Base-by-base conservation (phyloP, 2,113 vertebrate species). In the Proterorhinus semilunaris region DNA sequence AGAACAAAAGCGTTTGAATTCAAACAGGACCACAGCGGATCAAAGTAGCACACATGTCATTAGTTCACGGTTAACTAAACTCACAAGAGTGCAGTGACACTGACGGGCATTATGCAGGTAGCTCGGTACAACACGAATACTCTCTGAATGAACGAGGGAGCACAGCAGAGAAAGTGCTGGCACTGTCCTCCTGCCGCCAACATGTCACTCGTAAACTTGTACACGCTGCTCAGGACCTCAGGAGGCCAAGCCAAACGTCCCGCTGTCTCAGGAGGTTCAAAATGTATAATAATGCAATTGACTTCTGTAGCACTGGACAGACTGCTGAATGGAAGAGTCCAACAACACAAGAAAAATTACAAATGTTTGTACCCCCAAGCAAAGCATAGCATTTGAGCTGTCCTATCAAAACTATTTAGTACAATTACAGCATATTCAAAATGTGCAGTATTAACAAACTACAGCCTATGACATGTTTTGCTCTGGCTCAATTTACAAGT, bases 151-250 rank as follows among this genome's bases (percentile, higher is more conserved):
- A 71, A 57, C 70, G 5, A 10, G 55, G 45, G 36, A 43, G 51
- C 75, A 16, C 0, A 0, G 50, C 16, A 57, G 62, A 74, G 63
- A 76, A 58, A 13, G 61, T 45, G 46, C 51, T 62, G 12, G 53
- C 53, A 52, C 51, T 66, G 68, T 64, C 66, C 45, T 6, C 54
- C n/a, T 43, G 52, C 65, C 65, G 63, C 74, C 69, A 13, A 80
- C 78, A 76, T 42, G 44, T 72, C 76, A 68, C 70, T 83, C 74
- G 42, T 4, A 36, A 3, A 66, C 13, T 68, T 76, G 69, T 36
- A 42, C 54, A 42, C 62, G 58, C 66, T 72, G 13, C 58, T 73
- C 65, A 68, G 74, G 62, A 65, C 59, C 72, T 71, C 66, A 64
- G 51, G 51, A 74, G 69, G 36, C 57, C 17, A 9, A 66, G 62